A percentile compares a stretch with the other conserved stretches of the same genome.
Conservation (phyloP, 2,113 vertebrate genomes). For the Lophius piscatorius region DNA sequence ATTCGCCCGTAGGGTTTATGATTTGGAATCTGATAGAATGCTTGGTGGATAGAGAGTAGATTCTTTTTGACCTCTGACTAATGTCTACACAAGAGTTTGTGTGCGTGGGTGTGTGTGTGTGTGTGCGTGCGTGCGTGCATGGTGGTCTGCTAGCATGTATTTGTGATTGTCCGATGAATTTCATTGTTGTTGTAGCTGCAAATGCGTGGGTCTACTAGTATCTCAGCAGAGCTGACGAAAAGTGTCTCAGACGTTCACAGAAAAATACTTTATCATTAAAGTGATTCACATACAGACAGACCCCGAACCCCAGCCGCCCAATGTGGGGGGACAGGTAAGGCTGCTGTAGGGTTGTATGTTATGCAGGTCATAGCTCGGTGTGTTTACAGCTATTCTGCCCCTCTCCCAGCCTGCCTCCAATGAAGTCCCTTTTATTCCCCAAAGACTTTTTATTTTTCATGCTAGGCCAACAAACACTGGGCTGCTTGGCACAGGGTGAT, state of each 20-base stretch:
- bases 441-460: conserved; percentile 52
- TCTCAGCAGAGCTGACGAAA: conserved; percentile 40
- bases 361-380: conserved; percentile 71
- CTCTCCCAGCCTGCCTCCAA: conserved; percentile 34
- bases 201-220: conserved; percentile 37
- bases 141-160: conserved; percentile 41
- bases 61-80: conserved; percentile 57
- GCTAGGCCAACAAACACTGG: conserved; percentile 53
- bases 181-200: conserved; percentile 50
- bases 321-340: conserved; percentile 62
- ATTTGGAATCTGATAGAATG: conserved; percentile 70
- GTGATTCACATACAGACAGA: too few relatives aligned
- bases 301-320: conserved; percentile 28
- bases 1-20: conserved; percentile 74
- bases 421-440: conserved; percentile 34
- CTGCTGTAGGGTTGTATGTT: conserved; percentile 61
- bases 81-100: conserved; percentile 27
- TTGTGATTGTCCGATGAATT: conserved; percentile 57
- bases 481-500: conserved; percentile 55
- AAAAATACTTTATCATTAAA: conserved; percentile 52
- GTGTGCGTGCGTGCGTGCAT: conserved; percentile 9
- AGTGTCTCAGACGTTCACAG: conserved; percentile 44
- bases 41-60: conserved; percentile 66
- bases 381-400: conserved; percentile 61
- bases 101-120: conserved; percentile 6